Base-by-base conservation (phyloP, 1,140 invertebrate genomes). In the Eurosta solidaginis region DNA sequence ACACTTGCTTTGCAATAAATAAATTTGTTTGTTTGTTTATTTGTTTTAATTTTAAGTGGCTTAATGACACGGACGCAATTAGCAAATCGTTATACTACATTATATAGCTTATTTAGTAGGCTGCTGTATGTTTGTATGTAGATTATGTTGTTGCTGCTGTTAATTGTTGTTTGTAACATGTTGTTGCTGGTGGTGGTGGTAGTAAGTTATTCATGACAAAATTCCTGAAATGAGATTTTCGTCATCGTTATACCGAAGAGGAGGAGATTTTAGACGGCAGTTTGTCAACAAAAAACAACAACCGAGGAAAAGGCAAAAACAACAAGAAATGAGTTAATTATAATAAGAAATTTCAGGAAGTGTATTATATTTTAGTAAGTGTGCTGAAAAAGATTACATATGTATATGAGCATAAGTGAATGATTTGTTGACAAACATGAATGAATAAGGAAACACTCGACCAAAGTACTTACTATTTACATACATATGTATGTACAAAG, bases 31-130 rank as follows among this genome's bases (percentile, higher is more conserved):
- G 50, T 83, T 84, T 85, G 82, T 85, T 85, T 85, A 84, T 78
- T 79, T 84, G 82, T 79, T 81, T 68, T 82, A 77, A 45, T 47
- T 81, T 79, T 82, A 83, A 85, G 82, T 84, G 82, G 83, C 82
- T 86, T 86, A 86, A 86, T 86, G 84, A 86, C 85, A 84, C 84
- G 81, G 80, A 78, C 76, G 82, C 83, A 86, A 86, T 86, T 86
- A 86, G 84, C 84, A 81, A 82, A 83, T 86, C 84, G 79, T 86
- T 83, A 79, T 59, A 47, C 44, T 9, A 45, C 44, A 45, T 9
- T 9, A 17, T 14, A 47, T 27, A 47, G 27, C 44, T 44, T 45
- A n/a, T n/a, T 47, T 63, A 63, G 54, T 63, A 17, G 59, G 59
- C 59, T 68, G 40, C 27, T 68, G 36, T 40, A 68, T 17, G 6